Evolutionary conservation across 2,888 invertebrate genomes (phyloP), one percentile per base, ranked within the genome.

Genomic region (Callyntrura sp.): DNA sequence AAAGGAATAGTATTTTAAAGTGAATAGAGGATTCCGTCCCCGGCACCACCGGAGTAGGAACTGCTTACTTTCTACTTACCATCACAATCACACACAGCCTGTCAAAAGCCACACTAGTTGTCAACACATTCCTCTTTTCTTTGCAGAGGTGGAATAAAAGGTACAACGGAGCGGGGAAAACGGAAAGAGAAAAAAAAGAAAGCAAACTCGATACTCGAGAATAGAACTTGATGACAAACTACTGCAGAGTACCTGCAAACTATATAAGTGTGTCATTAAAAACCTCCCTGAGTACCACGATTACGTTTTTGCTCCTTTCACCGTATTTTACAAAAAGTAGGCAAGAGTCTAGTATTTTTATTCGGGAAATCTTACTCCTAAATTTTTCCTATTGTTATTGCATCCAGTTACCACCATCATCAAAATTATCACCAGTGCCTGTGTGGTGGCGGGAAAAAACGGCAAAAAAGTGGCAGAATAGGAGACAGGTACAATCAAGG

Each of bases 381-480:
- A 68, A 68, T 83, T 83, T 83, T 83, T 83, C 55, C 78, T n/a
- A 51, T 78, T 28, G 55, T 78, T 78, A 78, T 55, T 76, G 14
- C 45, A 48, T 48, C 23, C 76, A 76, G 76, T 23, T 23, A 76
- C 45, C 1, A 76, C 14, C 45, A 2, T 23, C 48, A n/a, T 28
- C 60, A 35, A 4, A 35, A 60, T 57, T 8, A 28, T 4, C 57
- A 57, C 25, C 28, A 1, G 4, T 14, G 43, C 68, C 35, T 28
- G 3, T 68, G 4, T 68, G 25, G n/a, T n/a, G n/a, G n/a, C n/a
- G n/a, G n/a, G 28, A 28, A 68, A 68, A 35, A 43, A 70, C 8
- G 45, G 45, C 3, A 62, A n/a, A n/a, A n/a, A n/a, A n/a, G n/a
- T n/a, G n/a, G n/a, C n/a, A n/a, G n/a, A n/a, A n/a, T n/a, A n/a